These are phyloP conservation scores for Athene noctua DNA, from an alignment of 2,113 vertebrate species.

Conservation along the genomic window DNA sequence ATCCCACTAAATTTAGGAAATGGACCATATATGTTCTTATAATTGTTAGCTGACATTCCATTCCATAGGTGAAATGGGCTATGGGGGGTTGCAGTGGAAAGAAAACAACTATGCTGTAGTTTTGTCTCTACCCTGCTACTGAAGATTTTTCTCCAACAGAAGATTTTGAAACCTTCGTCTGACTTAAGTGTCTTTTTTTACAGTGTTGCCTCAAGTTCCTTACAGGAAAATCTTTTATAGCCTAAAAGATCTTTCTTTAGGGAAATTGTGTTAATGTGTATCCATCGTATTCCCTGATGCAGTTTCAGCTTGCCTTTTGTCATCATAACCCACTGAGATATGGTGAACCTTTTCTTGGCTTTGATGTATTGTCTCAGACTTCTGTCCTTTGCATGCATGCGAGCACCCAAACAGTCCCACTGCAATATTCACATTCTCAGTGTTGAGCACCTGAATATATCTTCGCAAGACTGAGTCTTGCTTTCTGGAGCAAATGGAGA, in stretches of 20 bases:
- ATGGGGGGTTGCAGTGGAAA: background rate
- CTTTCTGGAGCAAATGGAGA: background rate
- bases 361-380: background rate
- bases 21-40: background rate
- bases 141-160: background rate
- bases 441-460: background rate
- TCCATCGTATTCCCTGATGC: background rate
- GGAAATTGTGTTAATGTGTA: background rate
- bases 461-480: background rate
- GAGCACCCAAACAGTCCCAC: rapidly evolving
- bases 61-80: background rate
- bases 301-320: background rate
- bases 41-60: background rate
- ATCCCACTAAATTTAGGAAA: background rate
- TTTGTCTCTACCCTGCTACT: background rate
- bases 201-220: background rate
- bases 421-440: background rate
- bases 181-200: background rate
- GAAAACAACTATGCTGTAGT: background rate
- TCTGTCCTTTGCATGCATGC: rapidly evolving
- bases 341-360: background rate
- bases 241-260: background rate
- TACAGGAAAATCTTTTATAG: background rate
- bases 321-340: background rate
- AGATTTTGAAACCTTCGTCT: background rate